A percentile compares a stretch with the other conserved stretches of the same genome.
Conservation (phyloP, 1,140 invertebrate genomes). For the Drosophila ironensis region DNA sequence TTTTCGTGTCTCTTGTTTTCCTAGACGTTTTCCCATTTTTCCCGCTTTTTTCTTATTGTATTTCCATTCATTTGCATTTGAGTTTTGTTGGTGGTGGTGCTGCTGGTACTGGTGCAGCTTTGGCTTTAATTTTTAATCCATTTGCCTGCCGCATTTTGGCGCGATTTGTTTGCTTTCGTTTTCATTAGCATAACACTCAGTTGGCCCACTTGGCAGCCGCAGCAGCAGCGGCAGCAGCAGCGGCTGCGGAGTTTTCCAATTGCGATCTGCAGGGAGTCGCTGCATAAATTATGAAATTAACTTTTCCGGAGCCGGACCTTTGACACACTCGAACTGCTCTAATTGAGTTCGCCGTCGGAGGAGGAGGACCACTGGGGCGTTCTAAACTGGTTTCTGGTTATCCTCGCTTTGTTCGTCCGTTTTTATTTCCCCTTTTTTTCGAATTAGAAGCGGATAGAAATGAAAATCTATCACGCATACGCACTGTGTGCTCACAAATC, state of each 20-base stretch:
- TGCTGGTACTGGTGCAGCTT: slow-evolving; percentile 46
- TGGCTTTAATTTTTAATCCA: slow-evolving; percentile 66
- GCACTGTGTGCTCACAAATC: slow-evolving; percentile 38
- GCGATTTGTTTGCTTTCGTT: slow-evolving; percentile 50
- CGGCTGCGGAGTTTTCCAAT: slow-evolving; percentile 55
- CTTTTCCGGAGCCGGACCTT: slow-evolving; percentile 26
- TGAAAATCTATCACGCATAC: slow-evolving; percentile 68
- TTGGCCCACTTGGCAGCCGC: slow-evolving; percentile 20
- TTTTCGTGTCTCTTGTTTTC: slow-evolving; percentile 23
- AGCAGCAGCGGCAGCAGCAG: no score
- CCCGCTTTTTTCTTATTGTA: slow-evolving; percentile 29
- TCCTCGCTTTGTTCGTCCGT: neutral
- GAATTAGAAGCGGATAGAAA: neutral
- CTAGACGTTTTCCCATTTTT: slow-evolving; percentile 1
- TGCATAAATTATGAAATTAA: slow-evolving; percentile 55
- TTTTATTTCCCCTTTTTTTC: neutral
- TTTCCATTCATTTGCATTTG: slow-evolving; percentile 65
- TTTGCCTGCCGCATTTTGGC: slow-evolving; percentile 14
- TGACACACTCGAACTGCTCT: slow-evolving; percentile 19
- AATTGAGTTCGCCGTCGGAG: slow-evolving; percentile 49
- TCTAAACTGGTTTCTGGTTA: slow-evolving; percentile 14
- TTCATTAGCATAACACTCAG: slow-evolving; percentile 48
- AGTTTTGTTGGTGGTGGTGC: no score
- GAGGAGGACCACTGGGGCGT: slow-evolving; percentile 2
- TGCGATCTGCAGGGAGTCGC: slow-evolving; percentile 29